Evolutionary conservation across 2,113 vertebrate species (phyloP).

Genomic region (Crocuta crocuta): DNA sequence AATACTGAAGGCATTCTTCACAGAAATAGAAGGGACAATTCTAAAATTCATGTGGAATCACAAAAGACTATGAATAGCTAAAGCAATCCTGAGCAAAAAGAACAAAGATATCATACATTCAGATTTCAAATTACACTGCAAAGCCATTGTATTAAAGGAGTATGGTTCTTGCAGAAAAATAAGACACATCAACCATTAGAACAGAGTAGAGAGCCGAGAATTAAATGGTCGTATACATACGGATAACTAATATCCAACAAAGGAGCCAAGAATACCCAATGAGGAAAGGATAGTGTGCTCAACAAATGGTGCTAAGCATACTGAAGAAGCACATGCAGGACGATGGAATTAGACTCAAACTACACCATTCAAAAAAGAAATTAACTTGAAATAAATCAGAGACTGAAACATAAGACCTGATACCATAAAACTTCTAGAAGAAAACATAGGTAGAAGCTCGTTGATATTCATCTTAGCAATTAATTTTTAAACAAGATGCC

Average conservation of each 20-base stretch:
- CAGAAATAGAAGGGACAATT: background rate
- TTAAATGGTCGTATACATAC: background rate
- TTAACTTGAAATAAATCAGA: background rate
- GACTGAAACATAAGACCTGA: background rate
- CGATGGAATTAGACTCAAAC: background rate
- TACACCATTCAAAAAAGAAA: background rate
- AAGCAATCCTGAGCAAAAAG: background rate
- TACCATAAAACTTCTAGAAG: background rate
- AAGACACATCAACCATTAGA: background rate
- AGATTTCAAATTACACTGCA: background rate
- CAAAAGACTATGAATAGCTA: background rate
- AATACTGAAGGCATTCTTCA: background rate
- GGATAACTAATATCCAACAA: background rate
- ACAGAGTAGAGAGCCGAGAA: background rate
- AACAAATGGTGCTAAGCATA: background rate
- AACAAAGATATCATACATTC: background rate
- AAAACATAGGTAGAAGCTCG: background rate
- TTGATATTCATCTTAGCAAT: background rate
- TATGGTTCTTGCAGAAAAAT: background rate
- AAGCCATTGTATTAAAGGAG: background rate
- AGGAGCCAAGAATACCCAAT: background rate
- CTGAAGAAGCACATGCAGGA: background rate
- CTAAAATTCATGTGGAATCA: background rate
- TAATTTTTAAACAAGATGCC: background rate
- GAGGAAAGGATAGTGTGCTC: background rate